Conservation (phyloP, 2,888 invertebrate genomes). For the Cephus pulcher region DNA sequence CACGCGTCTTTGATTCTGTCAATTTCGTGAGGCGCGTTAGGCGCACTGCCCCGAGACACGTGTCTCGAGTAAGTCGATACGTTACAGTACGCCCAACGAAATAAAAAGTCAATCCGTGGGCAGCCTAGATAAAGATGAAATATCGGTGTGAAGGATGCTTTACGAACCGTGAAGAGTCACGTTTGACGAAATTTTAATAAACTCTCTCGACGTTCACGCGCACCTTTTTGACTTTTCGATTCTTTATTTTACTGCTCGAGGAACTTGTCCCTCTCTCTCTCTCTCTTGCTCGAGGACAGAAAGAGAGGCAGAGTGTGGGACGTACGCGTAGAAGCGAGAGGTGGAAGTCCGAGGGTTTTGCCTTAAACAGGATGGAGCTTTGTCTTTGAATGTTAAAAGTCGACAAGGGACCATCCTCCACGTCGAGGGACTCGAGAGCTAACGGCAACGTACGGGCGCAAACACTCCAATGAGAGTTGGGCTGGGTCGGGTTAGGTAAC, state of each 20-base stretch:
- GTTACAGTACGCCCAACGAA: not conserved
- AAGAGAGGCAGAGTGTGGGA: not conserved
- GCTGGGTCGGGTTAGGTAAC: conserved; percentile 19
- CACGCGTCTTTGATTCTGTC: not conserved
- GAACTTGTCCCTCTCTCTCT: no score
- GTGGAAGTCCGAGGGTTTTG: not conserved
- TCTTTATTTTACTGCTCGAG: not conserved
- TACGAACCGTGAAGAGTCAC: not conserved
- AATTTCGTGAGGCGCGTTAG: not conserved
- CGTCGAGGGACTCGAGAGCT: not conserved
- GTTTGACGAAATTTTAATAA: not conserved
- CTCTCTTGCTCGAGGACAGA: no score
- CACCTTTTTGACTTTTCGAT: not conserved
- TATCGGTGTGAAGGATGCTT: not conserved
- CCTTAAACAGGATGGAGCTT: not conserved
- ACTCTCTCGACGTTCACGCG: not conserved
- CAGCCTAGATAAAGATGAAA: not conserved
- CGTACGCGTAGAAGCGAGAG: not conserved
- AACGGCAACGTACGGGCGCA: not conserved
- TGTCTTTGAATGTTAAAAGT: not conserved
- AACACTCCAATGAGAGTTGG: not conserved
- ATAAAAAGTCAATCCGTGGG: not conserved
- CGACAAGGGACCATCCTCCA: not conserved
- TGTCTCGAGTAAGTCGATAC: not conserved
- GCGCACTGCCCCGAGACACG: not conserved